A percentile compares a stretch with the other conserved stretches of the same genome.
These are phyloP conservation scores for Nycticorax nycticorax DNA, from an alignment of 2,113 vertebrate genomes.

Conservation along the genomic window DNA sequence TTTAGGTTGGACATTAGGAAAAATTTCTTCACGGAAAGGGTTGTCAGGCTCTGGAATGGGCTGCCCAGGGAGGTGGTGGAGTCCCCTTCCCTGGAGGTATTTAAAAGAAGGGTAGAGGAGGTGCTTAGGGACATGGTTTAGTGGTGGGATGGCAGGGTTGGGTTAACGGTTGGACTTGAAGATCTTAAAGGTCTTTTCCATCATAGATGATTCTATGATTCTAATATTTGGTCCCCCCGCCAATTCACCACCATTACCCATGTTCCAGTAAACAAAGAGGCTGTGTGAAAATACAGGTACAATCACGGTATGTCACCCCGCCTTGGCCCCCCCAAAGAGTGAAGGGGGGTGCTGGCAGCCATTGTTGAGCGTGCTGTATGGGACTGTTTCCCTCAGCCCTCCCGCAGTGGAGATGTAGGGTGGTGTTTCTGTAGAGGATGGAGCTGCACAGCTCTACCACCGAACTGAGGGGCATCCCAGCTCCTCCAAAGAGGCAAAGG, in stretches of 20 bases:
- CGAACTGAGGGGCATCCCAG: neutral
- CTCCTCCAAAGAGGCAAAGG: neutral
- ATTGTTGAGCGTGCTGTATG: accelerated
- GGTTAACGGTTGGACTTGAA: too few relatives aligned
- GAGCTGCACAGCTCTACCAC: neutral
- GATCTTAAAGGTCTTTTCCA: too few relatives aligned
- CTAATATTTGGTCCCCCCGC: neutral
- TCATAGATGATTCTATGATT: too few relatives aligned
- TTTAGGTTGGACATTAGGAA: too few relatives aligned
- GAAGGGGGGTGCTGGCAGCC: neutral
- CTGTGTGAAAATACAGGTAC: neutral
- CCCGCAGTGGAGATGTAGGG: accelerated
- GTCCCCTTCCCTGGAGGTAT: too few relatives aligned
- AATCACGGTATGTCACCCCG: neutral
- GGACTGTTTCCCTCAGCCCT: neutral
- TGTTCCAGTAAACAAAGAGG: neutral
- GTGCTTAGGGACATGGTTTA: too few relatives aligned
- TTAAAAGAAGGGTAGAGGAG: too few relatives aligned
- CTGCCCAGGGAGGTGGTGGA: too few relatives aligned
- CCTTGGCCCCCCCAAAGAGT: neutral
- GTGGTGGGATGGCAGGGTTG: too few relatives aligned
- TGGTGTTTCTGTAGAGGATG: neutral
- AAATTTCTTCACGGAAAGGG: too few relatives aligned
- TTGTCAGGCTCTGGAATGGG: too few relatives aligned
- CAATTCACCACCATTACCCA: neutral